These are phyloP conservation scores for Pristis pectinata DNA, from an alignment of 2,797 vertebrate genomes.

Conservation along the genomic window DNA sequence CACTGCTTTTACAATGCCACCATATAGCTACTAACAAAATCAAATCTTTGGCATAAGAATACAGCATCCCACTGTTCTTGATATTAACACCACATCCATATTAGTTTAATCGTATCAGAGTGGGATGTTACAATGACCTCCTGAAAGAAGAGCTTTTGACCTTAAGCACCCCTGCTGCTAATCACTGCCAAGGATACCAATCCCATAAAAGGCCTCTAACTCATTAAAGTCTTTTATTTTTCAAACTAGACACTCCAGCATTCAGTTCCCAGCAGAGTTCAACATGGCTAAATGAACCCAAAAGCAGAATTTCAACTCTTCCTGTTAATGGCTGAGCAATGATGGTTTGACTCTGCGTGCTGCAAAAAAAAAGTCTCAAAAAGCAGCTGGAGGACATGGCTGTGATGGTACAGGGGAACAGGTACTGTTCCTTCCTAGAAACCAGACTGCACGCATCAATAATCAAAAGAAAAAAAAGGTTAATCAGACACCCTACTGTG, in stretches of 20 bases:
- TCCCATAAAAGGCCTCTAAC: constrained; percentile 58
- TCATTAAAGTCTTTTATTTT: constrained; percentile 66
- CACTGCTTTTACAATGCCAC: background rate
- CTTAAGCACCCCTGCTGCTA: constrained; percentile 61
- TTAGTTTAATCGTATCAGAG: constrained; percentile 66
- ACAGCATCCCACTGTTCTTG: constrained; percentile 55
- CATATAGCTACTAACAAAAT: constrained; percentile 17
- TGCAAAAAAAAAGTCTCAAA: constrained; percentile 43
- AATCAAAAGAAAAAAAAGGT: constrained; percentile 45
- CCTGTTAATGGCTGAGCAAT: constrained; percentile 48
- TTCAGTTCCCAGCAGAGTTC: constrained; percentile 59
- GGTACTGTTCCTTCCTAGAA: constrained; percentile 47
- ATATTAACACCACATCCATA: constrained; percentile 62
- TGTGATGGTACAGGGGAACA: constrained; percentile 43
- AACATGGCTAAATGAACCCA: constrained; percentile 59
- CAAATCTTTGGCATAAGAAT: constrained; percentile 43
- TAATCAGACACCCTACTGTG: constrained; percentile 43
- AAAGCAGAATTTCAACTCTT: constrained; percentile 55
- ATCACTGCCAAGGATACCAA: constrained; percentile 57
- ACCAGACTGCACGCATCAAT: constrained; percentile 49
- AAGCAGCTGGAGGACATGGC: constrained; percentile 50
- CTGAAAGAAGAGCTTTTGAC: constrained; percentile 60
- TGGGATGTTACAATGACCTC: constrained; percentile 59
- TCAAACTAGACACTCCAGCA: constrained; percentile 53
- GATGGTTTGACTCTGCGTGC: constrained; percentile 49